phyloP scores from a whole-genome alignment of 2,888 invertebrate genomes.

The Ceriagrion tenellum region DNA sequence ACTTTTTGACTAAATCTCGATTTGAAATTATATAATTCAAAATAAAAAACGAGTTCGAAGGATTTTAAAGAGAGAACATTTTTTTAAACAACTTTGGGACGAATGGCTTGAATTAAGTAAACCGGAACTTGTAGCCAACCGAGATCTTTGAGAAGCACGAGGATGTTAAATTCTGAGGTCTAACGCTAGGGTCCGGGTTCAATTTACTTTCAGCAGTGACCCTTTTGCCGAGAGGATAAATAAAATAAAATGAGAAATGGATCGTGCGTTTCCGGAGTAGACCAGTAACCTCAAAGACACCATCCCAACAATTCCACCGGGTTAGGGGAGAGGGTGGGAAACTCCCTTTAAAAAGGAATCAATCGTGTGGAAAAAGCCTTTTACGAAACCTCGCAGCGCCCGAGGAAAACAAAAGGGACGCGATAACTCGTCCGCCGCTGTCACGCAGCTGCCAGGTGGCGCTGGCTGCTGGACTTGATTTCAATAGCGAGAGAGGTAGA shows the following conservation, averaged over 20 bases:
- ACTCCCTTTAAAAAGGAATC: not conserved
- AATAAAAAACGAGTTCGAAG: too few species aligned
- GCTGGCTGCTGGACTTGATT: too few species aligned
- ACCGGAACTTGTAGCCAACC: not conserved
- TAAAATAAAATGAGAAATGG: not conserved
- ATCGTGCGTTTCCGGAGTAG: not conserved
- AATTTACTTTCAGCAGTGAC: not conserved
- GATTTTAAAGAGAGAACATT: too few species aligned
- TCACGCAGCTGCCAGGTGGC: too few species aligned
- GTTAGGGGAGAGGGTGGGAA: not conserved
- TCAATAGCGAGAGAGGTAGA: too few species aligned
- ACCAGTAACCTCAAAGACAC: not conserved
- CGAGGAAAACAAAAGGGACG: too few species aligned
- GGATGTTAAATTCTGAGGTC: not conserved
- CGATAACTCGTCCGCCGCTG: too few species aligned
- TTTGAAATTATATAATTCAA: too few species aligned
- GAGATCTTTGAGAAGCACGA: not conserved
- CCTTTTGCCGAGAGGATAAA: too few species aligned
- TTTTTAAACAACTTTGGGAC: too few species aligned
- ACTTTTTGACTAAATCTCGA: too few species aligned
- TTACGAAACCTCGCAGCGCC: not conserved
- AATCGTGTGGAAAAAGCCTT: conserved; percentile 5
- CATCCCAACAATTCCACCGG: not conserved
- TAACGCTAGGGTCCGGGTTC: not conserved
- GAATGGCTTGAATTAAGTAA: not conserved